Conservation (phyloP, 2,888 invertebrate species). For the Syrista parreyssii region DNA sequence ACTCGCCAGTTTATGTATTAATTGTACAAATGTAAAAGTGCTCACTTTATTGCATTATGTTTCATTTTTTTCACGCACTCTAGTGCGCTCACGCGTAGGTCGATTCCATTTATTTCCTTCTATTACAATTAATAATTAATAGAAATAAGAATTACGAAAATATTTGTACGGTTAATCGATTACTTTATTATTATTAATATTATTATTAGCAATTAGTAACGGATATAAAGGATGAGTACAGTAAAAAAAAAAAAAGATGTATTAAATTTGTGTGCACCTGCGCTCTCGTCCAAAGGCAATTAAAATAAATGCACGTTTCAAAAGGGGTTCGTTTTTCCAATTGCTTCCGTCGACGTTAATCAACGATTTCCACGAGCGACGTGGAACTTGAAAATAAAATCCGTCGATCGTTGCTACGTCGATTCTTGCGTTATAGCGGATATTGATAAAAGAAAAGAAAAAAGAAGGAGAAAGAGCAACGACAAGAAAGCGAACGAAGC, state of each 20-base stretch:
- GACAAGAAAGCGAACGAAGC: not conserved
- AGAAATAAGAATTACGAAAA: slow-evolving; percentile 13
- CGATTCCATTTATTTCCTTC: not conserved
- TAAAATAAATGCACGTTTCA: slow-evolving; percentile 5
- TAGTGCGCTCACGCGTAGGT: not conserved
- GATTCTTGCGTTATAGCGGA: not conserved
- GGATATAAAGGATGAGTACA: slow-evolving; percentile 6
- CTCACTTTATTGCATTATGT: not conserved
- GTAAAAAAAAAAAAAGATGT: not conserved
- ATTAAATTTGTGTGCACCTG: not conserved
- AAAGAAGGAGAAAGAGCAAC: not conserved
- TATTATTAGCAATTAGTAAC: slow-evolving; percentile 5
- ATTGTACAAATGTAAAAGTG: not conserved
- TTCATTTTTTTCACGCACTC: not conserved
- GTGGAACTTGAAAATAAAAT: not conserved
- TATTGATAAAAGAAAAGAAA: not conserved
- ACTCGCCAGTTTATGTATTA: not conserved
- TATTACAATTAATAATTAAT: slow-evolving; percentile 5
- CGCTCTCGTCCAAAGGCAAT: not conserved
- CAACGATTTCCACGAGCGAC: not conserved
- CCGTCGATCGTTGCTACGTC: not conserved
- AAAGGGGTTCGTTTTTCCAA: not conserved
- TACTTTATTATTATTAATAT: slow-evolving; percentile 10
- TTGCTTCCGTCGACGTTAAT: not conserved
- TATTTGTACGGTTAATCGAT: slow-evolving; percentile 17